A percentile compares a stretch with the other conserved stretches of the same genome.
Conservation (phyloP, 1,140 invertebrate genomes). For the Drosophila melanica region DNA sequence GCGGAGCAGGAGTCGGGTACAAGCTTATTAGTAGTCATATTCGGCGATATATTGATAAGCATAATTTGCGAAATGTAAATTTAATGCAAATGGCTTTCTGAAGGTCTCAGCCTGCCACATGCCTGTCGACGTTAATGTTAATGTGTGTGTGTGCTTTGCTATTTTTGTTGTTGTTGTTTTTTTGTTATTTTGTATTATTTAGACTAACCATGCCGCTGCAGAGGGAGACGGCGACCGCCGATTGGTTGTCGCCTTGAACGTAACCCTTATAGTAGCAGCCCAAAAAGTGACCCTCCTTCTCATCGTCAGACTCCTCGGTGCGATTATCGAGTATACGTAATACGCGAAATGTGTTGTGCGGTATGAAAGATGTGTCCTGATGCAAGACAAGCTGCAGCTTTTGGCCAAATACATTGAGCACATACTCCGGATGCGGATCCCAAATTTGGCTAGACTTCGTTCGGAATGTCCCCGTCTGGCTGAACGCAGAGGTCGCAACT, state of each 20-base stretch:
- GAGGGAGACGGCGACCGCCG: constrained; percentile 88
- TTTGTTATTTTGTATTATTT: constrained; percentile 21
- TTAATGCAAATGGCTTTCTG: constrained; percentile 56
- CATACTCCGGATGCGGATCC: constrained; percentile 90
- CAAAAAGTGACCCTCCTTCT: constrained; percentile 84
- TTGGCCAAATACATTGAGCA: constrained; percentile 87
- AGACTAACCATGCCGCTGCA: constrained; percentile 89
- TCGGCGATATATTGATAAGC: constrained; percentile 71
- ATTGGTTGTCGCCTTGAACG: constrained; percentile 87
- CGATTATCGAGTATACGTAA: constrained; percentile 86
- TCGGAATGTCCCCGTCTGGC: constrained; percentile 86
- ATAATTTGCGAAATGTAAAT: constrained; percentile 69
- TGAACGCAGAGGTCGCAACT: constrained; percentile 74
- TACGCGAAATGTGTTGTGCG: constrained; percentile 85
- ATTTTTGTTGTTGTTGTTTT: constrained; percentile 1
- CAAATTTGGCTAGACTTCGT: constrained; percentile 87
- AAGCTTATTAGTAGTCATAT: constrained; percentile 72
- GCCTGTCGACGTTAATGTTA: constrained; percentile 13
- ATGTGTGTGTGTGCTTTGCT: not conserved
- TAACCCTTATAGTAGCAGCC: constrained; percentile 89
- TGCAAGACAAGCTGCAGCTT: constrained; percentile 86
- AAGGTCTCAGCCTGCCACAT: constrained; percentile 54
- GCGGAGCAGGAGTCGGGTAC: constrained; percentile 20
- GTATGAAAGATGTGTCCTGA: constrained; percentile 86
- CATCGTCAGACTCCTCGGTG: constrained; percentile 80